phyloP scores from a whole-genome alignment of 2,888 invertebrate species.

The Drosophila kuntzei region DNA sequence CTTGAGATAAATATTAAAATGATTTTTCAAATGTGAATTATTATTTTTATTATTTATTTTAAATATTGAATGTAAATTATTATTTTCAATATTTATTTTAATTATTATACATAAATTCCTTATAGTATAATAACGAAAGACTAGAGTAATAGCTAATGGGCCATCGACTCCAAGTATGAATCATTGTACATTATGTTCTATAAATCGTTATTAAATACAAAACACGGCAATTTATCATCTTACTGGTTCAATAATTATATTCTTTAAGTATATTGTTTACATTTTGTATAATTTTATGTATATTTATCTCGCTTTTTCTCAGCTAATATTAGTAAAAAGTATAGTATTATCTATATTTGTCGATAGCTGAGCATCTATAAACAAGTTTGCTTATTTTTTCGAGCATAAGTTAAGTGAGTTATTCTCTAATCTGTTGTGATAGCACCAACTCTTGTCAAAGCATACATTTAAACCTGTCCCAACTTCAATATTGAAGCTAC shows the following conservation, averaged over 20 bases:
- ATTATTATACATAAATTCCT: too few species aligned
- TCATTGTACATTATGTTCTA: not conserved
- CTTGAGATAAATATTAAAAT: too few species aligned
- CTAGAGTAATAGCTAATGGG: too few species aligned
- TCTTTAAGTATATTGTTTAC: not conserved
- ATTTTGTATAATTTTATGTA: not conserved
- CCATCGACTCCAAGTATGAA: too few species aligned
- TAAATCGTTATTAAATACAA: not conserved
- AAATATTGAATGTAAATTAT: too few species aligned
- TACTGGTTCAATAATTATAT: too few species aligned
- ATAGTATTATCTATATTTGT: not conserved
- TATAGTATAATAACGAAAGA: too few species aligned
- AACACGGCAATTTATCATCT: too few species aligned
- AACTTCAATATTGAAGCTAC: slow-evolving; percentile 35
- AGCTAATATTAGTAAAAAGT: not conserved
- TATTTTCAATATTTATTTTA: too few species aligned
- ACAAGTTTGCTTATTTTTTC: slow-evolving; percentile 22
- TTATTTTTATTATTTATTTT: too few species aligned
- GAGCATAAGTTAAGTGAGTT: slow-evolving; percentile 21
- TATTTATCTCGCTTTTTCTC: not conserved
- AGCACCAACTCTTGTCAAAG: slow-evolving; percentile 40
- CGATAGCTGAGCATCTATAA: not conserved
- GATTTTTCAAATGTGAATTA: too few species aligned
- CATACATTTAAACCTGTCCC: slow-evolving; percentile 51
- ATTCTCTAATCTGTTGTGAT: slow-evolving; percentile 45